phyloP scores from a whole-genome alignment of 1,140 invertebrate genomes.

The Cydia pomonella region DNA sequence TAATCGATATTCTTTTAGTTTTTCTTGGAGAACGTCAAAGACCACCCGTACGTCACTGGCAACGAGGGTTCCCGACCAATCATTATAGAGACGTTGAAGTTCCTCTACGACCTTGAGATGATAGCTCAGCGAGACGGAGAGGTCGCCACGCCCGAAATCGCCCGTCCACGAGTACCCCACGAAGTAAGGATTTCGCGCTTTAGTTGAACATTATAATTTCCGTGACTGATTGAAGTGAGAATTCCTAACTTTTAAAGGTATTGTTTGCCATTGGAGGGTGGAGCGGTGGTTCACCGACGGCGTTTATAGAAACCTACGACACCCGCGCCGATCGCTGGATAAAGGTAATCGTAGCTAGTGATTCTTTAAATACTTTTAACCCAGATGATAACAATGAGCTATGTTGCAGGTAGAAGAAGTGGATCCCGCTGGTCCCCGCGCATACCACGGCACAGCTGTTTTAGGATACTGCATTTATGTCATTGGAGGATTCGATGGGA shows the following conservation, averaged over 20 bases:
- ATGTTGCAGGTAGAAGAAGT: constrained; percentile 77
- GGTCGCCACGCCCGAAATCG: constrained; percentile 82
- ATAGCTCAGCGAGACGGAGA: constrained; percentile 81
- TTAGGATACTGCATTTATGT: constrained; percentile 87
- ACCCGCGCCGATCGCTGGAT: constrained; percentile 86
- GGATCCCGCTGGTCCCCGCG: constrained; percentile 83
- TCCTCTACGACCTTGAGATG: constrained; percentile 83
- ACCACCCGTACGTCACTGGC: constrained; percentile 83
- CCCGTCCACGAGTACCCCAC: constrained; percentile 85
- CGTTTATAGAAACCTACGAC: constrained; percentile 90
- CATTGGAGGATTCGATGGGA: constrained; percentile 89
- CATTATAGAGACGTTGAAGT: constrained; percentile 83
- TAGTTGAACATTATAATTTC: neutral
- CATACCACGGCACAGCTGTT: constrained; percentile 89
- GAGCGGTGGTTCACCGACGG: constrained; percentile 89
- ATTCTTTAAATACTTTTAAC: constrained; percentile 15
- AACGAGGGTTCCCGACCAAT: constrained; percentile 85
- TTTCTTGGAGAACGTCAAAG: constrained; percentile 83
- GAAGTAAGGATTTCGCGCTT: constrained; percentile 66
- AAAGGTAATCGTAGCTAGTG: constrained; percentile 58
- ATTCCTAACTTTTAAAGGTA: constrained; percentile 51
- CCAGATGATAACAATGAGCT: neutral
- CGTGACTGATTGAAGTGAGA: constrained; percentile 22
- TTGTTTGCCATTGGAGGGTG: constrained; percentile 90
- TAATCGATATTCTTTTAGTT: constrained; percentile 62